Evolutionary conservation across 2,797 vertebrate genomes (phyloP).

Genomic region (Scarus forsteni): DNA sequence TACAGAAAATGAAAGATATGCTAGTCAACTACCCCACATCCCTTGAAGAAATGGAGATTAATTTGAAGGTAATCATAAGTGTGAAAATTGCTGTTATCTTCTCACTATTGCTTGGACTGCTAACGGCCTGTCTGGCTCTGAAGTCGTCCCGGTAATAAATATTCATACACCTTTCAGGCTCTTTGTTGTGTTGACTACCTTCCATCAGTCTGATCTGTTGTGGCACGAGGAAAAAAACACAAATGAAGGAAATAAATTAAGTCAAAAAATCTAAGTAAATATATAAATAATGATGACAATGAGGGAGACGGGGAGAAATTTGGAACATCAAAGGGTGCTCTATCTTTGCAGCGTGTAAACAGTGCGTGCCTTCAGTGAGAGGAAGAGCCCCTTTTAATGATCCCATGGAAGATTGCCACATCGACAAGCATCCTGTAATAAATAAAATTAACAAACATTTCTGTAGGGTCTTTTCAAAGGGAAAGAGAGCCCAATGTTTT

Average conservation of each 20-base stretch:
- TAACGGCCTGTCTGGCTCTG: constrained; percentile 77
- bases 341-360: constrained; percentile 86
- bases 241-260: constrained; percentile 70
- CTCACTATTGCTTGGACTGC: constrained; percentile 75
- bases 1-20: constrained; percentile 68
- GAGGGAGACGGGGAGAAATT: constrained; percentile 64
- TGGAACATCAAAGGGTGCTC: constrained; percentile 84
- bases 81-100: constrained; percentile 84
- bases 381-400: constrained; percentile 84
- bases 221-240: constrained; percentile 63
- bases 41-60: constrained; percentile 82
- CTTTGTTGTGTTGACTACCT: constrained; percentile 81
- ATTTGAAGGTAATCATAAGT: constrained; percentile 82
- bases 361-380: constrained; percentile 82
- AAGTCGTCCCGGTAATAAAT: constrained; percentile 79
- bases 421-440: constrained; percentile 88
- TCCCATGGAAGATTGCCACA: constrained; percentile 89
- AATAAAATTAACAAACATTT: constrained; percentile 91
- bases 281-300: constrained; percentile 84
- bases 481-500: constrained; percentile 87
- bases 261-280: constrained; percentile 57
- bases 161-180: constrained; percentile 82
- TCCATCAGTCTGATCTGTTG: constrained; percentile 81
- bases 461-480: constrained; percentile 89
- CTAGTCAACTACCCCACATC: constrained; percentile 72